Base-by-base conservation (phyloP, 2,888 invertebrate genomes). In the Carterocephalus palaemon region DNA sequence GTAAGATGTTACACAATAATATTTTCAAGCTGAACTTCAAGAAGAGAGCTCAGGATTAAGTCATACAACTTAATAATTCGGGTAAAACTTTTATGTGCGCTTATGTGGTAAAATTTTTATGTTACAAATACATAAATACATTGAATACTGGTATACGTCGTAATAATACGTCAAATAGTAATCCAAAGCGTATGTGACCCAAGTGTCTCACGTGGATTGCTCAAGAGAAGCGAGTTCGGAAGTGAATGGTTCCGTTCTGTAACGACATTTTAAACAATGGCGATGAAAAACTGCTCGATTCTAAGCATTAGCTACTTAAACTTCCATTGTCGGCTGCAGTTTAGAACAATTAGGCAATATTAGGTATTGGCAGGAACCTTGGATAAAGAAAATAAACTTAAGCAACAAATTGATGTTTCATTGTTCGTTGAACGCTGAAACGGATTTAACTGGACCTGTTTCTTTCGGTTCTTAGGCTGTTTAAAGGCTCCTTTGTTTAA, bases 291-390 rank as follows among this genome's bases (percentile, higher is more conserved):
- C 60, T 58, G 64, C 63, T 58, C 54, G 62, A 64, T 56, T 61
- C 49, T 71, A 56, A 72, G 66, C 73, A 70, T 72, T 67, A 60
- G 70, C 76, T 72, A 71, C 69, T 48, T 37, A 49, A 60, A 68
- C 62, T 69, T 70, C 74, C 64, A 76, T 78, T 79, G 74, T 78
- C 75, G 57, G 59, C 64, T 67, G 75, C 32, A 29, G 32, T 79
- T 73, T 77, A 64, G 67, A 75, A 66, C 64, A 76, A 82, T 84
- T 83, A 83, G 62, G 73, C 70, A 77, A 78, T 70, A 70, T 72
- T 71, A 64, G 64, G 66, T 64, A 59, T 59, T 62, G 63, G 64
- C 70, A 65, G 63, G 72, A 75, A 69, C 81, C 77, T 83, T 79
- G 74, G 48, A 26, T 48, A 52, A 53, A 48, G 56, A 56, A 60